A percentile compares a stretch with the other conserved stretches of the same genome.
Conservation (phyloP, 2,797 vertebrate genomes). For the Taenioides sp. region DNA sequence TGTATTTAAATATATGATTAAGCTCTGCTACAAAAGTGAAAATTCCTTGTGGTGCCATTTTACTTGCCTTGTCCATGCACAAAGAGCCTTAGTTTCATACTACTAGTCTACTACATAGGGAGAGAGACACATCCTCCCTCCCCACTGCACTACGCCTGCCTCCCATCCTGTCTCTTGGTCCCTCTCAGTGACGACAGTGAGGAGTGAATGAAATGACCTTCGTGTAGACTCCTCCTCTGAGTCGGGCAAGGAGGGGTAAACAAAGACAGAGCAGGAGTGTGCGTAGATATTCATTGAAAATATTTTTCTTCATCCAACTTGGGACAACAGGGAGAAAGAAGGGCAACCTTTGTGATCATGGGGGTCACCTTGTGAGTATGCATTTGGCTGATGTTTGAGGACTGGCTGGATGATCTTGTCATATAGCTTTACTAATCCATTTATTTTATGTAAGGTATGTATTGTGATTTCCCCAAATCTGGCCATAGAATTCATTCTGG, state of each 20-base stretch:
- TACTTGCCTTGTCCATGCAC: background rate
- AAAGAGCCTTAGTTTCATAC: background rate
- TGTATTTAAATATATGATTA: background rate
- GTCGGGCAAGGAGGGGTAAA: constrained; percentile 46
- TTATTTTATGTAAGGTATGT: background rate
- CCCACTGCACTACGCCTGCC: constrained; percentile 33
- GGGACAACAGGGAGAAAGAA: constrained; percentile 50
- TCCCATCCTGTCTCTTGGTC: constrained; percentile 32
- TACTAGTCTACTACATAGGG: background rate
- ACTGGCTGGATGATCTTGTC: constrained; percentile 3
- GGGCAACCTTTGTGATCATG: constrained; percentile 41
- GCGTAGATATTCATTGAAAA: constrained; percentile 57
- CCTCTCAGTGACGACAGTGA: constrained; percentile 60
- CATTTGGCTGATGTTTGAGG: constrained; percentile 23
- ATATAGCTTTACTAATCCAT: background rate
- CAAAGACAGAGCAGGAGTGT: constrained; percentile 37
- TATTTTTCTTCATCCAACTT: constrained; percentile 44
- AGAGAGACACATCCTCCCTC: constrained; percentile 7
- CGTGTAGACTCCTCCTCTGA: constrained; percentile 60
- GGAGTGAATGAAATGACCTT: constrained; percentile 75
- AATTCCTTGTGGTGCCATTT: too few species aligned
- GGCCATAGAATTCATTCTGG: background rate
- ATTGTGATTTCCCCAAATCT: constrained; percentile 34
- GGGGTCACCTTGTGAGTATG: constrained; percentile 69
- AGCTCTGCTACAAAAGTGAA: background rate